A percentile compares a stretch with the other conserved stretches of the same genome.
These are phyloP conservation scores for Colinus virginianus DNA, from an alignment of 2,113 vertebrate genomes.

Conservation along the genomic window DNA sequence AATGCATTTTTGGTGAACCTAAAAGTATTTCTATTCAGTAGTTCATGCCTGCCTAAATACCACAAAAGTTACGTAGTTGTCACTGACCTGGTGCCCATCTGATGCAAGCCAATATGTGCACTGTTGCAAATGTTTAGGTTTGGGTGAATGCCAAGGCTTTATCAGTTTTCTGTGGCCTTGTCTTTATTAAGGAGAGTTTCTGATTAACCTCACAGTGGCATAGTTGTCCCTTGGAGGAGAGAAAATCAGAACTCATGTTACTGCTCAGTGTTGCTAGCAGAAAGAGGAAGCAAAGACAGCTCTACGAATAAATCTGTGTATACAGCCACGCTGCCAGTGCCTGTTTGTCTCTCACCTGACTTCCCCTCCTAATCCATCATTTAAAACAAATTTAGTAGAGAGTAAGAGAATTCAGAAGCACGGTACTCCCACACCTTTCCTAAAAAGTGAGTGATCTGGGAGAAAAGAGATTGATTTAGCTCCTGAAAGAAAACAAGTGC, in stretches of 20 bases:
- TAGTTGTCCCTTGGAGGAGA: background rate
- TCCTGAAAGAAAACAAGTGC: background rate
- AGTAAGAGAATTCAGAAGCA: background rate
- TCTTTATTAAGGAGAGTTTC: slow-evolving; percentile 39
- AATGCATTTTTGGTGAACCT: background rate
- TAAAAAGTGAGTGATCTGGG: background rate
- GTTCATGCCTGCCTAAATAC: background rate
- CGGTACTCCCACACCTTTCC: background rate
- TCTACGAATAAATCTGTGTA: background rate
- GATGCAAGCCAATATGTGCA: background rate
- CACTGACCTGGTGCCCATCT: background rate
- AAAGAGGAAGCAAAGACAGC: background rate
- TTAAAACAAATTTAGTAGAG: background rate
- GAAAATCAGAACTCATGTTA: background rate
- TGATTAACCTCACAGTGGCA: slow-evolving; percentile 21
- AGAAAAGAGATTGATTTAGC: background rate
- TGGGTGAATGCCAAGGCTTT: background rate
- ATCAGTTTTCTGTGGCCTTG: slow-evolving; percentile 51
- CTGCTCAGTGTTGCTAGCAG: background rate
- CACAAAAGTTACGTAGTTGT: background rate
- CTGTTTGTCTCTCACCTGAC: background rate
- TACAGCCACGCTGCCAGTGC: rapidly evolving
- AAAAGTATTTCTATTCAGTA: background rate
- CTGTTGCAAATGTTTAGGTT: background rate
- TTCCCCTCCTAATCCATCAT: background rate